These are phyloP conservation scores for Cavia aperea DNA, from an alignment of 2,113 vertebrate genomes.

Conservation along the genomic window DNA sequence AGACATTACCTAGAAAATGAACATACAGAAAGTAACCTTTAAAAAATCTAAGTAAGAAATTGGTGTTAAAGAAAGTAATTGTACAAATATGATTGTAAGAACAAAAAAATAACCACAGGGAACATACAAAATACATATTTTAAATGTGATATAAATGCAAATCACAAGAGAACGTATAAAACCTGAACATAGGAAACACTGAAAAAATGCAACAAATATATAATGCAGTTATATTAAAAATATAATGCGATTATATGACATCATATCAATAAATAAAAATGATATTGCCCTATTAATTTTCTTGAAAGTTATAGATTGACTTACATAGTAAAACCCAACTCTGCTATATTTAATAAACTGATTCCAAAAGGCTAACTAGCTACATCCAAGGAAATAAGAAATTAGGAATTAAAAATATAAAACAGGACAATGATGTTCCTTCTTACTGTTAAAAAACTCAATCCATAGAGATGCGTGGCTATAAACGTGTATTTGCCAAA, in stretches of 20 bases:
- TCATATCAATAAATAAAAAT: constrained; percentile 30
- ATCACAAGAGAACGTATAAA: not conserved
- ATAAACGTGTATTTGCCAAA: not conserved
- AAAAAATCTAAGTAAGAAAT: not conserved
- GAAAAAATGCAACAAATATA: not conserved
- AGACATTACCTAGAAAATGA: not conserved
- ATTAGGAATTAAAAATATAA: not conserved
- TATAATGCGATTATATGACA: not conserved
- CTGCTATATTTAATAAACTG: not conserved
- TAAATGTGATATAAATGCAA: not conserved
- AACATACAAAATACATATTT: not conserved
- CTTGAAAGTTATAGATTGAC: not conserved
- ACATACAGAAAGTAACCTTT: not conserved
- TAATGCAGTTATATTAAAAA: not conserved
- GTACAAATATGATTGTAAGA: not conserved
- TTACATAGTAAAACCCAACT: not conserved
- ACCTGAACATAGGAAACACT: not conserved
- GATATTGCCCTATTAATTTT: not conserved
- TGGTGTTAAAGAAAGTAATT: not conserved
- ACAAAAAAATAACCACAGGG: not conserved
- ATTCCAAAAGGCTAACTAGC: not conserved
- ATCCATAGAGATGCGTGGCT: not conserved
- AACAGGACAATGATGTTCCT: not conserved
- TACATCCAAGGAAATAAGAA: not conserved
- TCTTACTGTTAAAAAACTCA: not conserved